A percentile compares a stretch with the other conserved stretches of the same genome.
phyloP scores from a whole-genome alignment of 2,113 vertebrate species.

The Thamnophis sirtalis region DNA sequence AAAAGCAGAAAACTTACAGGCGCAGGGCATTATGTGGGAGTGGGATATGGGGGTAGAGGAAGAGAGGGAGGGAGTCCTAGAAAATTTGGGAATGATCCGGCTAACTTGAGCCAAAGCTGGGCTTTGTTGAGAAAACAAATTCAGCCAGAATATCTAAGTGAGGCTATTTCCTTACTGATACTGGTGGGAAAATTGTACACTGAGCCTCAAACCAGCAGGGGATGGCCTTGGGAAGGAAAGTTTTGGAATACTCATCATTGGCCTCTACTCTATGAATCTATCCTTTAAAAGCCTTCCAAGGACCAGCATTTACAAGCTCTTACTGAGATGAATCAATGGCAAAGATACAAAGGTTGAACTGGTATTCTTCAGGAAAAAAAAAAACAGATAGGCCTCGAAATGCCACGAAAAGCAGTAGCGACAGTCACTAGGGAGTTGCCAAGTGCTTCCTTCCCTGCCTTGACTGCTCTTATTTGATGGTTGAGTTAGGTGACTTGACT shows the following conservation, averaged over 20 bases:
- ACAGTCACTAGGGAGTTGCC: background rate
- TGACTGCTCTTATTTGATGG: background rate
- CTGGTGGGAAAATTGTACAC: slow-evolving; percentile 45
- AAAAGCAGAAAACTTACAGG: slow-evolving; percentile 72
- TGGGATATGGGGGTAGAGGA: slow-evolving; percentile 14
- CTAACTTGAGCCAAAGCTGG: slow-evolving; percentile 33
- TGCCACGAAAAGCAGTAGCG: background rate
- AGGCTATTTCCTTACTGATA: slow-evolving; percentile 50
- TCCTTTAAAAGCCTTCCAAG: background rate
- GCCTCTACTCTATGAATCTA: background rate
- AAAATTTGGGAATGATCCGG: slow-evolving; percentile 35
- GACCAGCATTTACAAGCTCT: background rate
- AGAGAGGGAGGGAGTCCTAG: slow-evolving; percentile 27
- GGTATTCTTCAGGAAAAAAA: background rate
- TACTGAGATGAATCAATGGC: background rate
- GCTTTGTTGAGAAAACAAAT: slow-evolving; percentile 54
- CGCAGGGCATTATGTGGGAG: slow-evolving; percentile 60
- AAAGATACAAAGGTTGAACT: background rate
- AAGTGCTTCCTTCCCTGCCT: background rate
- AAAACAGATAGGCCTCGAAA: background rate
- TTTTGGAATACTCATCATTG: slow-evolving; percentile 10
- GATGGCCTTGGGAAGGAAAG: slow-evolving; percentile 50
- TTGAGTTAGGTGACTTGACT: background rate
- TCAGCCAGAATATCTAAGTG: slow-evolving; percentile 29
- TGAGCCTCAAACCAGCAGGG: slow-evolving; percentile 49